Evolutionary conservation across 2,888 invertebrate species (phyloP), one percentile per base, ranked within the genome.

Genomic region (Athetis lepigone): DNA sequence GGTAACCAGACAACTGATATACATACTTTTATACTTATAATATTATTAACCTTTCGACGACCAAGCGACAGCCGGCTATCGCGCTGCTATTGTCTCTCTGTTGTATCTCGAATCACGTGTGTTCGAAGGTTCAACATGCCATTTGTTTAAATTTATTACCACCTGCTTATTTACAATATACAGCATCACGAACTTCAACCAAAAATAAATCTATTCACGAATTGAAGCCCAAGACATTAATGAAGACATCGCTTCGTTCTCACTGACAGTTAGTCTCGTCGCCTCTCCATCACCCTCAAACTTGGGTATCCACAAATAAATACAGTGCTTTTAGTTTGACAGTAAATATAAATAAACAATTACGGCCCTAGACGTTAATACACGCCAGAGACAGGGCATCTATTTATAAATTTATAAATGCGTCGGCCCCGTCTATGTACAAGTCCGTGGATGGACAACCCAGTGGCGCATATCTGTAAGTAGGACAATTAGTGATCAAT

Each of bases 271-370:
- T 43, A 18, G 37, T 33, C 43, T 49, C 72, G 6, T 68, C 55
- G 46, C 21, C 56, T 39, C 59, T 63, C 49, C 59, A 60, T 60
- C 55, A 46, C 58, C 58, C 67, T 42, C 27, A 66, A 61, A 61
- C 47, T 47, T 9, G 29, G 19, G 33, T 49, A 61, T 70, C 75
- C 61, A 78, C 66, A 78, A 75, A 78, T 78, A 74, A 70, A 64
- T 57, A 73, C 59, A 39, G 52, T 36, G 19, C 55, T 66, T 59
- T 40, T 52, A 45, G 56, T 62, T 58, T 62, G 50, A 50, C 55
- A 51, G 59, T 37, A 68, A 65, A 70, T 62, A 78, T 79, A 81
- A 81, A 83, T 83, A 82, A 77, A 80, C 80, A 76, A 75, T 70
- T 51, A 59, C 70, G 70, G 63, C 79, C 80, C 76, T 79, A 56